Base-by-base conservation (phyloP, 2,888 invertebrate genomes). In the Gandaritis pyraliata region DNA sequence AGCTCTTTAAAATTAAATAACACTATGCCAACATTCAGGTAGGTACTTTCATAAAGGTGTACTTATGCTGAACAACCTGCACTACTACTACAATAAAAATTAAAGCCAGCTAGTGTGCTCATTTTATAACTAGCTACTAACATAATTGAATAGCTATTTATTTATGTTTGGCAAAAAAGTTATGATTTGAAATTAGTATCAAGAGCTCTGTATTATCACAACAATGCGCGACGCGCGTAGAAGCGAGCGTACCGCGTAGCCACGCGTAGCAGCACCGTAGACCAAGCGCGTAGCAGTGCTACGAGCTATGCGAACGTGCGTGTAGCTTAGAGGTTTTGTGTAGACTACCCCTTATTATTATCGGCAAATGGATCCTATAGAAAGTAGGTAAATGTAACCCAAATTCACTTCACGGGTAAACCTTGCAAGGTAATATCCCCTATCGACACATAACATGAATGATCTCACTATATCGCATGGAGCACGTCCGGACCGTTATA, bases 401-500 rank as follows among this genome's bases (percentile, higher is more conserved):
- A 48, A 41, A 55, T 30, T 52, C 47, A 29, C 56, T 49, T 33
- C 13, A 43, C 47, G 47, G 46, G 58, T 43, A 55, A 48, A 48
- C 41, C 41, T n/a, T n/a, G 23, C 49, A 36, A 58, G 57, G 56
- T 64, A 63, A 64, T 58, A 50, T 68, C 49, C 39, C 54, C 16
- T 55, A 60, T 45, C 49, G 43, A 54, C 41, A 49, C 45, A 36
- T 43, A 15, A 53, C 43, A 58, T 53, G 56, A 53, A 56, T 54
- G 54, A 59, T 53, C 39, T 48, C 50, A 38, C 45, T 52, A 56
- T 52, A 45, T 56, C 52, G 47, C 29, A 30, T 18, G 15, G 38
- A 66, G 75, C 81, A 83, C 81, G 80, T 78, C 65, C 71, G 43
- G 50, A 74, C 71, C 77, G 76, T 82, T 79, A 75, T 60, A 58